Percentiles rank a stretch among this genome's conserved stretches.
phyloP scores from a whole-genome alignment of 37 sponge, comb jelly and placozoan species.

The Chondrilla cf. caribensis region DNA sequence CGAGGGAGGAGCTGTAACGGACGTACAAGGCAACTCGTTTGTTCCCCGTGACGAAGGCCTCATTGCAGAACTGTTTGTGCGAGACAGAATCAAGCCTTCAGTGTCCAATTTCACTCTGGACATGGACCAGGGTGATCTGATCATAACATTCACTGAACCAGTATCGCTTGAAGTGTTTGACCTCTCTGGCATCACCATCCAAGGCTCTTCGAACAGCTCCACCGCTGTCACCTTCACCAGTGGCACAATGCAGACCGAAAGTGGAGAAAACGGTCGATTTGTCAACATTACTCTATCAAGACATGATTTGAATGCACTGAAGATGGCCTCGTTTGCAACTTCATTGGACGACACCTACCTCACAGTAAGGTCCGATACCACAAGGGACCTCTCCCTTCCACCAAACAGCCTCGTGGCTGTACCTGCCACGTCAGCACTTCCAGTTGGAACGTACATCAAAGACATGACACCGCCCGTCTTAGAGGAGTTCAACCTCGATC shows the following conservation, averaged over 20 bases:
- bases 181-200: constrained; percentile 51
- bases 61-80: constrained; percentile 46
- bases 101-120: constrained; percentile 71
- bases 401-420: constrained; percentile 47
- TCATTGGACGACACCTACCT: constrained; percentile 49
- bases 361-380: constrained; percentile 36
- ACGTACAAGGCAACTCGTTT: constrained; percentile 61
- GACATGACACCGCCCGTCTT: constrained; percentile 71
- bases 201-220: not conserved
- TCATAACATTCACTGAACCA: constrained; percentile 80
- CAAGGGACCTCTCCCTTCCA: constrained; percentile 62
- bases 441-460: constrained; percentile 25
- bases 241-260: constrained; percentile 35
- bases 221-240: constrained; percentile 47
- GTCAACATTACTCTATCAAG: constrained; percentile 55
- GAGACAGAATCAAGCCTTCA: constrained; percentile 59
- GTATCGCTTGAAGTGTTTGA: constrained; percentile 51
- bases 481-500: constrained; percentile 51
- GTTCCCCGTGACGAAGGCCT: constrained; percentile 29
- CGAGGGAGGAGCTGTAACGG: constrained; percentile 44
- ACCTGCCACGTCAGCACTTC: constrained; percentile 29
- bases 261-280: constrained; percentile 28
- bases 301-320: constrained; percentile 71
- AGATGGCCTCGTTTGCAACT: constrained; percentile 48
- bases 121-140: constrained; percentile 38